Base-by-base conservation (phyloP, 2,113 vertebrate species). In the Ptyas mucosa region DNA sequence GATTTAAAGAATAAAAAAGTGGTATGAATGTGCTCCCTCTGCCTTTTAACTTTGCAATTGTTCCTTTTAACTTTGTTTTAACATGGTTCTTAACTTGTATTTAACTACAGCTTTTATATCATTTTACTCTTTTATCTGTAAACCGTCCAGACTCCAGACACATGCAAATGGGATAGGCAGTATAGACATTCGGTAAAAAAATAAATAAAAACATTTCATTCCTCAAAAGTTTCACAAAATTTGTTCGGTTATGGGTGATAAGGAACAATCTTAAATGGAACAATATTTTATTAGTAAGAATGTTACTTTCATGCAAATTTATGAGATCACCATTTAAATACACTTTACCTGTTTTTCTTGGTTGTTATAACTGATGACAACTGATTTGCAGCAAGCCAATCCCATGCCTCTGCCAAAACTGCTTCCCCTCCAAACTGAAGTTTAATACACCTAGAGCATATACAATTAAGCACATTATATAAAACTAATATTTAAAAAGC, bases 311-410 rank as follows among this genome's bases (percentile, higher is more conserved):
- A 1, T 0, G 3, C 20, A 24, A 8, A 23, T 57, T 51, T 52
- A 12, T 43, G n/a, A 46, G 14, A 39, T 0, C 8, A 7, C 12
- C 52, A 91, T 75, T 55, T 75, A 54, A 81, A 64, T 4, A 91
- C 1, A 57, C 26, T 52, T 52, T 93, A 99, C 99, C 99, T 99
- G 57, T 98, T 98, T 91, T 99, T 99, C 93, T 99, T 99, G 34
- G 99, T 99, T 93, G 98, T 98, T 89, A 99, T 97, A 20, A 99
- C 96, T 0, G 98, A 96, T 0, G 98, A 98, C 10, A 99, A 97
- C 94, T 99, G 98, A 95, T 99, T 99, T 87, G 98, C 98, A 89
- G 99, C 98, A 8, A 99, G 96, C 99, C 99, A 99, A 95, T 97
- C 97, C 99, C 99, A 99, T 46, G 98, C 99, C 95, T 99, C 99